Evolutionary conservation across 35 echinoderm and acorn worm genomes (phyloP).

Genomic region (Heliocidaris erythrogramma): DNA sequence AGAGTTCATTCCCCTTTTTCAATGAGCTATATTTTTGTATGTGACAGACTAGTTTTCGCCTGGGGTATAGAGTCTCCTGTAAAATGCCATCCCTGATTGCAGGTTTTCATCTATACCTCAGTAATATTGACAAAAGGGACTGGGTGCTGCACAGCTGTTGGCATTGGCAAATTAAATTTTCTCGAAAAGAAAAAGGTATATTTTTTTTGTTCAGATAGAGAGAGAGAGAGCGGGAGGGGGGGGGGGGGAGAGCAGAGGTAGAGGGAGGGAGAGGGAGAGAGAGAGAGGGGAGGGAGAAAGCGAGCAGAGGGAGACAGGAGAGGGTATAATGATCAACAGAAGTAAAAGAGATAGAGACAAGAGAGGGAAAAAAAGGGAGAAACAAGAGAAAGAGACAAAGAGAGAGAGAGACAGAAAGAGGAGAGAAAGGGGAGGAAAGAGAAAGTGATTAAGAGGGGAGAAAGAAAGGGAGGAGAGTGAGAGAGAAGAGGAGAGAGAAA

Average conservation of each 20-base stretch:
- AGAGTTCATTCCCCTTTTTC: background rate
- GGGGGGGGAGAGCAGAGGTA: too few relatives aligned
- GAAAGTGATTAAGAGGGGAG: background rate
- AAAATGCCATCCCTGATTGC: background rate
- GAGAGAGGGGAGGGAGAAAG: too few relatives aligned
- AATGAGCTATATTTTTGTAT: background rate
- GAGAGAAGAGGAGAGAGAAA: background rate
- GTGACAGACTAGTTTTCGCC: background rate
- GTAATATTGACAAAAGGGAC: conserved; percentile 12
- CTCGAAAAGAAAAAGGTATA: background rate
- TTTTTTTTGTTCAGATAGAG: too few relatives aligned
- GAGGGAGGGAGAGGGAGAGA: too few relatives aligned
- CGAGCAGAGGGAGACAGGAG: background rate
- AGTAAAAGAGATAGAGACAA: background rate
- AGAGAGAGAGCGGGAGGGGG: too few relatives aligned
- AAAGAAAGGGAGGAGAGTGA: background rate
- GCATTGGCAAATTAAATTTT: background rate
- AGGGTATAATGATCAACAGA: background rate
- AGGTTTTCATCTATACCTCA: background rate
- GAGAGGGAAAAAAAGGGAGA: background rate
- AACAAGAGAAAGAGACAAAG: background rate
- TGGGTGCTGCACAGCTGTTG: conserved; percentile 22
- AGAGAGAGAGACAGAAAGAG: too few relatives aligned
- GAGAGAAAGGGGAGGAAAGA: too few relatives aligned
- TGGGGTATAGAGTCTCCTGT: background rate